Evolutionary conservation across 2,888 invertebrate genomes (phyloP).

Genomic region (Bellardia bayeri): DNA sequence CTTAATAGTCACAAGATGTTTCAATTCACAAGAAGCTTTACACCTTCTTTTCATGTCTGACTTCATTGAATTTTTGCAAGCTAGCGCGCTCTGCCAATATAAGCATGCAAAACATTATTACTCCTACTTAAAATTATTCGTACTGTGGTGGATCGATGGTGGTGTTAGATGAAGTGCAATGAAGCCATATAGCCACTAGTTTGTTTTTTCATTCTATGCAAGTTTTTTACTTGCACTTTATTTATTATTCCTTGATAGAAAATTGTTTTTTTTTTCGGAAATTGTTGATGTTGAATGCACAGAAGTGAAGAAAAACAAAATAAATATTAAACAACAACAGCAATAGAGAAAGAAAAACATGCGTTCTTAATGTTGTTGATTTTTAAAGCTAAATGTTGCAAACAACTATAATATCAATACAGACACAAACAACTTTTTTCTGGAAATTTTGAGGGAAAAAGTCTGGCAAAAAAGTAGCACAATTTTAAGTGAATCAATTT

Average conservation of each 20-base stretch:
- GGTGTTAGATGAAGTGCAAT: slow-evolving; percentile 44
- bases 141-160: slow-evolving; percentile 20
- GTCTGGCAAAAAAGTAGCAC: no score
- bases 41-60: slow-evolving; percentile 70
- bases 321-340: neutral
- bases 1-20: slow-evolving; percentile 78
- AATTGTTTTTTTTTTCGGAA: neutral
- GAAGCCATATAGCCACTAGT: slow-evolving; percentile 46
- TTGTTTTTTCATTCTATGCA: neutral
- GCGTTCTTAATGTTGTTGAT: slow-evolving; percentile 58
- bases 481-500: no score
- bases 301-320: neutral
- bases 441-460: no score
- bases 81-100: slow-evolving; percentile 26
- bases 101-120: slow-evolving; percentile 63
- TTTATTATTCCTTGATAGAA: slow-evolving; percentile 5
- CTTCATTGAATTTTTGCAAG: slow-evolving; percentile 64
- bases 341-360: slow-evolving; percentile 6
- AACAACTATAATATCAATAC: slow-evolving; percentile 8
- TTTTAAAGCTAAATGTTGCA: slow-evolving; percentile 49
- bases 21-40: slow-evolving; percentile 76
- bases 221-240: neutral
- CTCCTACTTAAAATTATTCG: neutral
- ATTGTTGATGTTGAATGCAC: slow-evolving; percentile 38
- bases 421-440: no score